Conservation (phyloP, 1,140 invertebrate genomes). For the Akabosia matsudoensis region DNA sequence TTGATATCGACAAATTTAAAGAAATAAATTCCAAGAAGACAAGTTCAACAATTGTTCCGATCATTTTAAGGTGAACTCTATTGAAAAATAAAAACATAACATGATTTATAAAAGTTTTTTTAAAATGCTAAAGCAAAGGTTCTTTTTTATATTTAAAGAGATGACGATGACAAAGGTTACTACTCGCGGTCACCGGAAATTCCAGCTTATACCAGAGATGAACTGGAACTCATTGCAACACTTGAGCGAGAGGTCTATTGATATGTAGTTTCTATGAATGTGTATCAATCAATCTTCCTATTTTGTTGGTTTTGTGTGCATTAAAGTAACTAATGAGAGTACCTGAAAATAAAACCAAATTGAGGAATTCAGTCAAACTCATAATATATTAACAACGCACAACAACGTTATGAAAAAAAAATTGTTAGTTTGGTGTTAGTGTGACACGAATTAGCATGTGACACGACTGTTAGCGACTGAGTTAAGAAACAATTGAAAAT, state of each 20-base stretch:
- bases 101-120: not conserved
- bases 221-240: slow-evolving; percentile 28
- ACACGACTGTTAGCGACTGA: too few relatives aligned
- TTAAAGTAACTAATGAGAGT: too few relatives aligned
- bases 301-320: not conserved
- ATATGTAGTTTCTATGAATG: too few relatives aligned
- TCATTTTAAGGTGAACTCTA: slow-evolving; percentile 9
- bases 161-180: slow-evolving; percentile 9
- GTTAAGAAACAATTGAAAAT: too few relatives aligned
- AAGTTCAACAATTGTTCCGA: not conserved
- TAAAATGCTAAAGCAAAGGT: too few relatives aligned
- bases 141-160: not conserved
- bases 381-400: too few relatives aligned
- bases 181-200: not conserved
- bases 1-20: slow-evolving; percentile 29
- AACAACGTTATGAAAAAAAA: too few relatives aligned
- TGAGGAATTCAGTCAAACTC: too few relatives aligned
- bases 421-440: too few relatives aligned
- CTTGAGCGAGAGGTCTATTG: slow-evolving; percentile 6
- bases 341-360: too few relatives aligned
- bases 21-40: slow-evolving; percentile 21
- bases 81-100: not conserved
- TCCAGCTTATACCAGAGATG: slow-evolving; percentile 28
- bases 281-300: not conserved
- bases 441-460: too few relatives aligned